Conservation (phyloP, 2,888 invertebrate species). For the Polyommatus iphigenia region DNA sequence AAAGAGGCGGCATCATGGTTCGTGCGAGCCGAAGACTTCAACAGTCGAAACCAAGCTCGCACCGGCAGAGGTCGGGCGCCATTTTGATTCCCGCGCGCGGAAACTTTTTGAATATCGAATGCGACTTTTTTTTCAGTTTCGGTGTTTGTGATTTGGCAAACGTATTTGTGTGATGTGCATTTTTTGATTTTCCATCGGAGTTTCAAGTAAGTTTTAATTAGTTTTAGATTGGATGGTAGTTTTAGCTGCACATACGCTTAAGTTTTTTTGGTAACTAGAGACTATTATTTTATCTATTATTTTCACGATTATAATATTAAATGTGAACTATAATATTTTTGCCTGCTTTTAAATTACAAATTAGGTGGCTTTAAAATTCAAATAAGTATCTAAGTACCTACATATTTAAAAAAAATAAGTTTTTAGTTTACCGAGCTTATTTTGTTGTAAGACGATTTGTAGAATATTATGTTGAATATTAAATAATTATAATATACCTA, state of each 20-base stretch:
- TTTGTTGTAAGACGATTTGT: too few species aligned
- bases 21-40: background rate
- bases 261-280: background rate
- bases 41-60: constrained; percentile 43
- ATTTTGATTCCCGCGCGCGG: constrained; percentile 27
- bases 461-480: too few species aligned
- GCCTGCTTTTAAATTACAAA: too few species aligned
- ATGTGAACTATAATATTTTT: too few species aligned
- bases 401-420: too few species aligned
- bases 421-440: too few species aligned
- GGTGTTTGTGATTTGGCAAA: background rate
- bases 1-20: background rate
- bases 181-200: background rate
- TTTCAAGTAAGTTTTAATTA: constrained; percentile 14
- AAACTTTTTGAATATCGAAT: constrained; percentile 33
- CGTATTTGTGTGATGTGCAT: constrained; percentile 8
- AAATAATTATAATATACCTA: too few species aligned
- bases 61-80: constrained; percentile 38
- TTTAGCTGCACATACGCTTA: background rate
- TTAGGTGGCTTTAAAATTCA: too few species aligned
- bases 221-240: background rate
- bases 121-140: constrained; percentile 2
- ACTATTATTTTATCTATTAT: too few species aligned
- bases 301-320: too few species aligned
- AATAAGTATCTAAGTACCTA: too few species aligned